Base-by-base conservation (phyloP, 2,113 vertebrate species). In the Callithrix jacchus region DNA sequence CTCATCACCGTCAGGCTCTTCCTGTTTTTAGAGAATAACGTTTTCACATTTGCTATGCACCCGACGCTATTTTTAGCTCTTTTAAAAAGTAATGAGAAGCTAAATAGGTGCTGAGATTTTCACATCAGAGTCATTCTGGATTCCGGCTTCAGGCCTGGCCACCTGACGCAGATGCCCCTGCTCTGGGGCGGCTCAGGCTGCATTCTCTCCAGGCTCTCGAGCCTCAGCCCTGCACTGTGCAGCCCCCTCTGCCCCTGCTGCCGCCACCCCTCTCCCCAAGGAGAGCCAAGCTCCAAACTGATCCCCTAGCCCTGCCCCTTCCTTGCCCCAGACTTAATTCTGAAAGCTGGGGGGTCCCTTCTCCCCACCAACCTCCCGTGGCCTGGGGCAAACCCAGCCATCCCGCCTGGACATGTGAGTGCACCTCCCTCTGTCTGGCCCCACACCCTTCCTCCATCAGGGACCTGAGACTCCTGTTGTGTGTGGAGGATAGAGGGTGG, bases 21-120 rank as follows among this genome's bases (percentile, higher is more conserved):
- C 5, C 58, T n/a, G 27, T 70, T 49, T 37, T 5, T 14, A 35
- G 73, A 35, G 88, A 61, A 11, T 18, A n/a, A 21, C 8, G 11
- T 37, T 64, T 86, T 45, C 56, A 6, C 11, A 6, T 87, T 64
- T 82, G 49, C 68, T 87, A 35, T 11, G 84, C 35, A 6, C 16
- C 16, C 0, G 6, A 49, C 0, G 18, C 94, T 96, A 92, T 96
- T 96, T 95, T 93, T 95, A 92, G 83, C 32, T 85, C 83, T 95
- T 93, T 92, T 77, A 94, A 97, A 88, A 94, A 91, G 70, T 96
- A 83, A 95, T 68, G 73, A 97, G 52, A 8, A 25, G 66, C 68
- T 89, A 80, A 76, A 88, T 64, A 85, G 85, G 35, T 52, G 12
- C 47, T 6, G 68, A 54, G 61, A 27, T 18, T 20, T 86, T 70